Evolutionary conservation across 2,113 vertebrate species (phyloP), one percentile per base, ranked within the genome.

Genomic region (Hyla sarda): DNA sequence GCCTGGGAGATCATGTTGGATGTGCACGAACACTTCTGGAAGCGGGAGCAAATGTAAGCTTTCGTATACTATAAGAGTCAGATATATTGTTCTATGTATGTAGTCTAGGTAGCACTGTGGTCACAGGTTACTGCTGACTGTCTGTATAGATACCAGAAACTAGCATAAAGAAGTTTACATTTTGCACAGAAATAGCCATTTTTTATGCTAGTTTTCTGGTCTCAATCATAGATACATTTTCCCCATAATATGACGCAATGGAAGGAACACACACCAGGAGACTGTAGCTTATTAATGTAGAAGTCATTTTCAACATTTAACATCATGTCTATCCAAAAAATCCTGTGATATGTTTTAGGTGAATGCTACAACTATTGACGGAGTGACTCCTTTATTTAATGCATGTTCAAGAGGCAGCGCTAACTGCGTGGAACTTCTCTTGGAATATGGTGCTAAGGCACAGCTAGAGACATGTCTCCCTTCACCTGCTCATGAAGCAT

Each of bases 31-130:
- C 95, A 37, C 96, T 99, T 78, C 95, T 99, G 45, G 96, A 99
- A 89, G 97, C 98, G 34, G 97, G 98, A 90, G 98, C 96, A 62
- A 97, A 97, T 83, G 98, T 99, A 94, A 96, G 96, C 90, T 28
- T 11, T 71, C 41, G 47, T n/a, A 60, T 80, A 62, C 56, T 41
- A 23, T 56, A 34, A 45, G 4, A 52, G 14, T 7, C 65, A 69
- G 7, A 69, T 69, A 11, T 19, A 12, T 30, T 30, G 25, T 1
- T 8, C 1, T n/a, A 65, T 65, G 62, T 16, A 65, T 30, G 0
- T 30, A 30, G 14, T 30, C 3, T 2, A 32, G 16, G 30, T 30
- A 32, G 25, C 58, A 28, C 1, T 62, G 58, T 62, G 12, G 19
- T 9, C 5, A 9, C 58, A 62, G 58, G 5, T 28, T 25, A 28